Evolutionary conservation across 1,140 invertebrate species (phyloP).

Genomic region (Brachionus asplanchnoidis): DNA sequence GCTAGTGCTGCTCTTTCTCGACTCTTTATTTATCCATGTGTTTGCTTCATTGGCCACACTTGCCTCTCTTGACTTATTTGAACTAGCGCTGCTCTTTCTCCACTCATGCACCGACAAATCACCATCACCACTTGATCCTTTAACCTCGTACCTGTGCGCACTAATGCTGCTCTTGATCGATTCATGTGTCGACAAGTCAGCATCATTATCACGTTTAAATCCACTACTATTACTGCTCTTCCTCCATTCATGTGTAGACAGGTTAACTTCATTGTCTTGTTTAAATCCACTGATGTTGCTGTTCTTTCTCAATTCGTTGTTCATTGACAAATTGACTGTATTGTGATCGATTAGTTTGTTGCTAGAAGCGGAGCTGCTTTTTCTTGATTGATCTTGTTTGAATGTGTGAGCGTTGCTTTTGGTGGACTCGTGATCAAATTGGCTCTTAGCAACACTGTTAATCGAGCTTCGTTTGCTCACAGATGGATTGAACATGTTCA

Average conservation of each 20-base stretch:
- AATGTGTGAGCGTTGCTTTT: neutral
- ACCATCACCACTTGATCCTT: neutral
- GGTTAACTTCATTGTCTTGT: neutral
- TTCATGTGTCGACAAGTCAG: neutral
- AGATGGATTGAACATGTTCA: slow-evolving; percentile 2
- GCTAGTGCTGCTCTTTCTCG: neutral
- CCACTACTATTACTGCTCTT: neutral
- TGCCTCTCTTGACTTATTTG: neutral
- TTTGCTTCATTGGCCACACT: neutral
- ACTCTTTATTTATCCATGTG: neutral
- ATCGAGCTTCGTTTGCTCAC: neutral
- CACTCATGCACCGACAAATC: neutral
- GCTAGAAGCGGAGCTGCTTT: neutral
- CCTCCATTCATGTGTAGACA: neutral
- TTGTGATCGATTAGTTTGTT: no score
- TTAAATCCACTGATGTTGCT: neutral
- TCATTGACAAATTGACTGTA: no score
- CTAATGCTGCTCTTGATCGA: neutral
- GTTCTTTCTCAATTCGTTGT: neutral
- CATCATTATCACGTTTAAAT: neutral
- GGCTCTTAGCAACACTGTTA: neutral
- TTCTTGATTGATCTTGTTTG: neutral
- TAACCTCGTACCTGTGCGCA: neutral
- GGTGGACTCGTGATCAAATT: neutral
- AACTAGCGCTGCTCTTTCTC: neutral